Evolutionary conservation across 1,140 invertebrate species (phyloP).

Genomic region (Portunus trituberculatus): DNA sequence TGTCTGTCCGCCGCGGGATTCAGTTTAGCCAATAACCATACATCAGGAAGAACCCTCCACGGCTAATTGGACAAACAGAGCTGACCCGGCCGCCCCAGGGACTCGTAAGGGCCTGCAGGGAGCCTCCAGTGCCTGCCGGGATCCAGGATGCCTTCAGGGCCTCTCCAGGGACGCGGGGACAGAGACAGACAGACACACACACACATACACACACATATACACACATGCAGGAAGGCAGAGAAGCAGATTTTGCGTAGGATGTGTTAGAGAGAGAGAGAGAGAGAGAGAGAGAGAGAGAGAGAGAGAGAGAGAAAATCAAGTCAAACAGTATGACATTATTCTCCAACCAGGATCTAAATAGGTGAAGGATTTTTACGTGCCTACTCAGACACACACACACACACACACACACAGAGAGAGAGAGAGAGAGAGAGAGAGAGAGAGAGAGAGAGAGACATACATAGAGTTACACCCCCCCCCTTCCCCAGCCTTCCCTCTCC

Average conservation of each 20-base stretch:
- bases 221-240: too few species aligned
- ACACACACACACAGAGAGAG: too few species aligned
- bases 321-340: too few species aligned
- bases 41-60: not conserved
- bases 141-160: not conserved
- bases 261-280: too few species aligned
- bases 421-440: not conserved
- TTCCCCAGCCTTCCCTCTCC: not conserved
- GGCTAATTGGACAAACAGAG: conserved; percentile 21
- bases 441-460: not conserved
- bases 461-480: not conserved
- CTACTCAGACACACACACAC: too few species aligned
- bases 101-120: conserved; percentile 16
- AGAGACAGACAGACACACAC: not conserved
- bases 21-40: conserved; percentile 22
- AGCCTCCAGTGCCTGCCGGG: not conserved
- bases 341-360: too few species aligned
- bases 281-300: too few species aligned
- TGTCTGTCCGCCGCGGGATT: conserved; percentile 8
- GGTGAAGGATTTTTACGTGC: too few species aligned
- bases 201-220: not conserved
- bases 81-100: not conserved
- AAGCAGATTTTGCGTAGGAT: too few species aligned
- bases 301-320: too few species aligned
- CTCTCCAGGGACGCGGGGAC: not conserved